Base-by-base conservation (phyloP, 1,140 invertebrate species). In the Probaryconus sp. region DNA sequence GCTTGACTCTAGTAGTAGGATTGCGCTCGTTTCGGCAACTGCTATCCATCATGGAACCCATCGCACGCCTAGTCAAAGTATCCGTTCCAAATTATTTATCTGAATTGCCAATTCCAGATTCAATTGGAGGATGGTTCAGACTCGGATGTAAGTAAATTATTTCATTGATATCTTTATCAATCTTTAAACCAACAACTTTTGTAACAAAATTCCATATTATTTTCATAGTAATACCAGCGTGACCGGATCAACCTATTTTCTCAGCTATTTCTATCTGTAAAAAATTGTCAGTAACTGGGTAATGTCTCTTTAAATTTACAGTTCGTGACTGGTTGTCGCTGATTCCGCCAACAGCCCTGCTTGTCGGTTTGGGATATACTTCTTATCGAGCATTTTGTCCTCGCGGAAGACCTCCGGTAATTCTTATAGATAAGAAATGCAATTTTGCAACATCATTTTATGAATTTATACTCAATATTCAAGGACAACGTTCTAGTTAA, bases 321-420 rank as follows among this genome's bases (percentile, higher is more conserved):
- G 94, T 94, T 51, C 91, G 88, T 79, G 94, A 96, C 80, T 95
- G 93, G 93, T 67, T 93, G 2, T 85, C 91, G n/a, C 85, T 96
- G 11, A 82, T 96, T 35, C 94, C 94, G 14, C 94, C 95, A 24
- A 93, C 92, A 16, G 90, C 92, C n/a, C 87, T 90, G 26, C 83
- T 93, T 28, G 92, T 91, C n/a, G 94, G 94, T 10, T 48, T 94
- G 14, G 92, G 91, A 1, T 95, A 94, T 73, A 89, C 92, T 69
- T 89, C 91, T 1, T 95, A 95, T 71, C 88, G 89, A 71, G 92
- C 93, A 2, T 92, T 93, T 76, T 94, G 93, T 71, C 92, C 92
- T 42, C 89, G 89, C 50, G 92, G 89, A 5, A 88, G 88, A 76
- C 80, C 83, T 43, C 68, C 79, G 47, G 82, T 85, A 78, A 80